These are phyloP conservation scores for Drosophila diplacantha DNA, from an alignment of 2,888 invertebrate genomes.

Conservation along the genomic window DNA sequence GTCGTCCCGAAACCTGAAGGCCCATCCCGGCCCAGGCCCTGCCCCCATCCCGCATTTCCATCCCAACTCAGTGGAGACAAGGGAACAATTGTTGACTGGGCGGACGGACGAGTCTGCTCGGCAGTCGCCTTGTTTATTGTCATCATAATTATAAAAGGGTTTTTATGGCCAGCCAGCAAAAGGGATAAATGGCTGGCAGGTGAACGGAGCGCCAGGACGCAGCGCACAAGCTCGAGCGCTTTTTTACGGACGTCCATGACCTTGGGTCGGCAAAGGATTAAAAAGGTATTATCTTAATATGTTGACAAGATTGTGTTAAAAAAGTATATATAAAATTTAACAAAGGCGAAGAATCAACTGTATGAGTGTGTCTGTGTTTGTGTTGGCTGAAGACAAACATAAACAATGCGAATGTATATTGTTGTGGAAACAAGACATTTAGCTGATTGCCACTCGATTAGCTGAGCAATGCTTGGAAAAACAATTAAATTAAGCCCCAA, in stretches of 20 bases:
- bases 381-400: slow-evolving; percentile 25
- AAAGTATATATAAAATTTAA: slow-evolving; percentile 33
- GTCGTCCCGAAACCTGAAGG: slow-evolving; percentile 36
- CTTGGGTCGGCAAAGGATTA: slow-evolving; percentile 73
- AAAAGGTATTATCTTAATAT: slow-evolving; percentile 72
- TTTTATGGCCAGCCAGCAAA: slow-evolving; percentile 59
- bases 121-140: slow-evolving; percentile 64
- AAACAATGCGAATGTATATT: slow-evolving; percentile 27
- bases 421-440: slow-evolving; percentile 36
- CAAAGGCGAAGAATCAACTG: slow-evolving; percentile 20
- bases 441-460: slow-evolving; percentile 39
- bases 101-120: slow-evolving; percentile 23
- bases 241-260: slow-evolving; percentile 45
- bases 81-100: slow-evolving; percentile 40
- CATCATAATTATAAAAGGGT: slow-evolving; percentile 72
- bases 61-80: slow-evolving; percentile 43
- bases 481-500: slow-evolving; percentile 29
- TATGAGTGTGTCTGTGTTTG: slow-evolving; percentile 5
- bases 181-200: slow-evolving; percentile 58
- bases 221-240: slow-evolving; percentile 28
- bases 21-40: background rate
- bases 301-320: slow-evolving; percentile 71
- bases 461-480: slow-evolving; percentile 21
- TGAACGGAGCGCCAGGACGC: slow-evolving; percentile 37
- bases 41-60: slow-evolving; percentile 10